Evolutionary conservation across 2,888 invertebrate species (phyloP).

Genomic region (Stictocephala bisonia): DNA sequence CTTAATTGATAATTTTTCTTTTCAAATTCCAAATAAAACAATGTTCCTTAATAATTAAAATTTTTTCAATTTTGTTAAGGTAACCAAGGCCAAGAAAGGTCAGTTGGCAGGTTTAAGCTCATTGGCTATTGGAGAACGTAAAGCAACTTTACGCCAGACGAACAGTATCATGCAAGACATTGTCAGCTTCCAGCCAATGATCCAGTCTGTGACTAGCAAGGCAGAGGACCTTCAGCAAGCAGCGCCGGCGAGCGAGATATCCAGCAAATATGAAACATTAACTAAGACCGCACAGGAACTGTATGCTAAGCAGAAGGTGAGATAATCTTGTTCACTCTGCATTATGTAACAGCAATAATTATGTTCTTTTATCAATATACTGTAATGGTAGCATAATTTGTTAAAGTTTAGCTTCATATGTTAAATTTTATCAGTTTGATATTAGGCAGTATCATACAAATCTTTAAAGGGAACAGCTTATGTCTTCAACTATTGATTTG

Average conservation of each 20-base stretch:
- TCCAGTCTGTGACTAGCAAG: slow-evolving; percentile 93
- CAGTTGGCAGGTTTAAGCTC: slow-evolving; percentile 78
- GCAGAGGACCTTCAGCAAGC: slow-evolving; percentile 93
- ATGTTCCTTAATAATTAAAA: too few relatives aligned
- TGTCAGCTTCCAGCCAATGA: slow-evolving; percentile 96
- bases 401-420: too few relatives aligned
- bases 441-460: too few relatives aligned
- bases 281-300: slow-evolving; percentile 91
- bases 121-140: slow-evolving; percentile 84
- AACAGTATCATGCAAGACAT: slow-evolving; percentile 97
- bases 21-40: too few relatives aligned
- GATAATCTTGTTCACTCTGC: too few relatives aligned
- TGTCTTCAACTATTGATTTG: too few relatives aligned
- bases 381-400: too few relatives aligned
- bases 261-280: slow-evolving; percentile 88
- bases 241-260: slow-evolving; percentile 91
- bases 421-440: too few relatives aligned
- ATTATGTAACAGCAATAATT: too few relatives aligned
- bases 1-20: not conserved
- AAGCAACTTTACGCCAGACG: slow-evolving; percentile 89
- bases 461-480: too few relatives aligned
- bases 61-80: slow-evolving; percentile 53
- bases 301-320: slow-evolving; percentile 84
- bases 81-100: slow-evolving; percentile 77
- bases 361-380: too few relatives aligned